A percentile compares a stretch with the other conserved stretches of the same genome.
Conservation (phyloP, 2,888 invertebrate genomes). For the Odontomyia ornata region DNA sequence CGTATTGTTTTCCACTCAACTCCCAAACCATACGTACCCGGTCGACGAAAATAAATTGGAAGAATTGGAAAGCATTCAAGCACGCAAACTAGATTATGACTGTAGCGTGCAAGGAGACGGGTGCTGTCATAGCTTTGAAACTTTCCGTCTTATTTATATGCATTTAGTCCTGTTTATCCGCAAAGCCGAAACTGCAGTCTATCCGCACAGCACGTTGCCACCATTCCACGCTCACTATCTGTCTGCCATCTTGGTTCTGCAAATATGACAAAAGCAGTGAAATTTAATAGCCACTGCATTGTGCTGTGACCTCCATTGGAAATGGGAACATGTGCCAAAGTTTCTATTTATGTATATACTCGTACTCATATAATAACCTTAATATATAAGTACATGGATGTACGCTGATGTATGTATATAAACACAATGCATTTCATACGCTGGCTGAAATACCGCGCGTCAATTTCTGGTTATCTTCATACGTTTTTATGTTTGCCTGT, state of each 20-base stretch:
- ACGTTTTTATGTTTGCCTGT: neutral
- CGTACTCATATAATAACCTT: neutral
- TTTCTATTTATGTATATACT: neutral
- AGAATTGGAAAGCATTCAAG: too few relatives aligned
- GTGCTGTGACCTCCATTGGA: constrained; percentile 41
- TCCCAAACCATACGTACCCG: too few relatives aligned
- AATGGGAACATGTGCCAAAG: constrained; percentile 40
- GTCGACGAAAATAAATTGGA: too few relatives aligned
- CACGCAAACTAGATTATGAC: too few relatives aligned
- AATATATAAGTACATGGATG: neutral
- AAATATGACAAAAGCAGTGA: constrained; percentile 41
- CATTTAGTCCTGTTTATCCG: constrained; percentile 11
- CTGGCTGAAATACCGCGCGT: constrained; percentile 10
- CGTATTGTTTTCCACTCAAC: too few relatives aligned
- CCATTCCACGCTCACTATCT: neutral
- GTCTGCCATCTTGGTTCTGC: constrained; percentile 37
- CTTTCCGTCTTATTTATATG: neutral
- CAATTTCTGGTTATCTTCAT: constrained; percentile 8
- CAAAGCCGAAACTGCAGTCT: constrained; percentile 37
- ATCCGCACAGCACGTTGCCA: neutral
- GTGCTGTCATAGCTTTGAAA: too few relatives aligned
- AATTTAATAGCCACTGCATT: constrained; percentile 45
- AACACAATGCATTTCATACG: constrained; percentile 8
- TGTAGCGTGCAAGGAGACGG: too few relatives aligned
- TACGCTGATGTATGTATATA: neutral